Conservation (phyloP, 1,140 invertebrate genomes). For the Microplitis demolitor region DNA sequence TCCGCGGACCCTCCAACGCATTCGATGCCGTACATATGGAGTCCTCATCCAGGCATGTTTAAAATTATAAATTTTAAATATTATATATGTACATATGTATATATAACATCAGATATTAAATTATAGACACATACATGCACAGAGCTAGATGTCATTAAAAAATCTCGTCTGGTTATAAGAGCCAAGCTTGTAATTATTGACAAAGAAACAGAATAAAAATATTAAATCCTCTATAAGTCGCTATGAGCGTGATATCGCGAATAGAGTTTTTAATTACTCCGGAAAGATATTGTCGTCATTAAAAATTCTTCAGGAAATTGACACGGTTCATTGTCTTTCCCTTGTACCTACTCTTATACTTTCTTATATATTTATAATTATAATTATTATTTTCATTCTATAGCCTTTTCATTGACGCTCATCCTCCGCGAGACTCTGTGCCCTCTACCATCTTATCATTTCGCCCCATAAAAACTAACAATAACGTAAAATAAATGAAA, state of each 20-base stretch:
- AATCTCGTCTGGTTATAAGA: slow-evolving; percentile 37
- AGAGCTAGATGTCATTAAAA: slow-evolving; percentile 36
- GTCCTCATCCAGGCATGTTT: slow-evolving; percentile 20
- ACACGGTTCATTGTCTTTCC: slow-evolving; percentile 15
- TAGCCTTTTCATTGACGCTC: no score
- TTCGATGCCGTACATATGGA: slow-evolving; percentile 52
- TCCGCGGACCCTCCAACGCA: slow-evolving; percentile 35
- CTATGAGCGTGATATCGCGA: neutral
- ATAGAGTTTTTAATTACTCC: slow-evolving; percentile 16
- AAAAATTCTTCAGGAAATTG: slow-evolving; percentile 24
- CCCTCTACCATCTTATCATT: neutral
- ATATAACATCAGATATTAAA: no score
- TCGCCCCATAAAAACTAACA: neutral
- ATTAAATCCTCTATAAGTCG: neutral
- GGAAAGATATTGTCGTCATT: slow-evolving; percentile 21
- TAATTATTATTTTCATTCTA: neutral
- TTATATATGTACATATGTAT: neutral
- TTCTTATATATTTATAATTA: neutral
- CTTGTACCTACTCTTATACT: no score
- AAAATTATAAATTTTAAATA: no score
- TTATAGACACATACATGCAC: no score
- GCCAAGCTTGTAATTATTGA: slow-evolving; percentile 6
- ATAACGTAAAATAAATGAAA: slow-evolving; percentile 24
- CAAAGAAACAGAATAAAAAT: slow-evolving; percentile 2
- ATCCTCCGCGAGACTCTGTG: no score